Evolutionary conservation across 2,797 vertebrate species (phyloP).

Genomic region (Oceanodroma leucorhoa): DNA sequence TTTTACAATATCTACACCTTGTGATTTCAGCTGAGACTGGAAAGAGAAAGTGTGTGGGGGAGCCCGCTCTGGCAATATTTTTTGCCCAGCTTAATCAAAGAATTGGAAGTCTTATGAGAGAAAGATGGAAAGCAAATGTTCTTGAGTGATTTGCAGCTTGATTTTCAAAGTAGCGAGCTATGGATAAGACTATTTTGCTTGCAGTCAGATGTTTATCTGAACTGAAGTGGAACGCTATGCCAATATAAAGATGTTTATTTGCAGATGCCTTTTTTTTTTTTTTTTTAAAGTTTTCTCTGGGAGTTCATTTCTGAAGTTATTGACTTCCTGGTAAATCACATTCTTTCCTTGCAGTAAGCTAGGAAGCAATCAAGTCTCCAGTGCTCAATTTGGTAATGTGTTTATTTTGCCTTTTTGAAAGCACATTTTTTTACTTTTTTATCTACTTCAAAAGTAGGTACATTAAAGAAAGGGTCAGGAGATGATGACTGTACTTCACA

Average conservation of each 20-base stretch:
- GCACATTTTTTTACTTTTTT: neutral
- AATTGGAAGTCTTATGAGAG: neutral
- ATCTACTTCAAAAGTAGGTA: neutral
- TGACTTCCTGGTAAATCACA: neutral
- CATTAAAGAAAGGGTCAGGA: neutral
- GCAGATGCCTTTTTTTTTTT: neutral
- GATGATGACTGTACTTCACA: neutral
- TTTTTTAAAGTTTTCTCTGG: neutral
- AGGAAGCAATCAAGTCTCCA: neutral
- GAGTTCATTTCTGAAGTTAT: conserved; percentile 4
- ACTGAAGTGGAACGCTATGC: neutral
- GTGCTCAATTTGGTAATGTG: neutral
- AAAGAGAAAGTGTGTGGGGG: neutral
- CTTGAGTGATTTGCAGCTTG: neutral
- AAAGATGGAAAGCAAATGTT: neutral
- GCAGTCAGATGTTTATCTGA: neutral
- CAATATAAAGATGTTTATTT: neutral
- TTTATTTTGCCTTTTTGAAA: conserved; percentile 15
- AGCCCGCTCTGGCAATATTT: neutral
- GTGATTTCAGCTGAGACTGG: neutral
- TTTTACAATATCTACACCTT: neutral
- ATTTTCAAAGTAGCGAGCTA: neutral
- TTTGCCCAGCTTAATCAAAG: neutral
- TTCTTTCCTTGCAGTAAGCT: neutral
- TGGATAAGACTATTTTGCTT: neutral